phyloP scores from a whole-genome alignment of 2,113 vertebrate genomes.

The mouse (Mus musculus) region GRCm39 chr14:12774001-12774500 shows the following conservation, averaged over 20 bases:
- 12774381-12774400: slow-evolving; percentile 67
- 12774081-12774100: fast-evolving
- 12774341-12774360: slow-evolving; percentile 78
- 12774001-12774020: neutral
- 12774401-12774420: slow-evolving; percentile 80
- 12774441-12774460: slow-evolving; percentile 83
- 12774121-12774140: neutral
- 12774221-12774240: neutral
- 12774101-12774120: neutral
- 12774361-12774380: slow-evolving; percentile 76
- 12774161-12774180: neutral
- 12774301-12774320: slow-evolving; percentile 69
- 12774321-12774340: slow-evolving; percentile 59
- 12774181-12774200: neutral
- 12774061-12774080: neutral
- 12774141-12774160: neutral
- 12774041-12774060: neutral
- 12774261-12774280: neutral
- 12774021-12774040: neutral
- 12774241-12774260: slow-evolving; percentile 26
- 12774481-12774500: slow-evolving; percentile 86
- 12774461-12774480: slow-evolving; percentile 84
- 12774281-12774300: slow-evolving; percentile 48
- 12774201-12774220: neutral
- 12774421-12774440: slow-evolving; percentile 85